These are phyloP conservation scores for Leucoraja erinaceus DNA, from an alignment of 2,113 vertebrate genomes.

Conservation along the genomic window DNA sequence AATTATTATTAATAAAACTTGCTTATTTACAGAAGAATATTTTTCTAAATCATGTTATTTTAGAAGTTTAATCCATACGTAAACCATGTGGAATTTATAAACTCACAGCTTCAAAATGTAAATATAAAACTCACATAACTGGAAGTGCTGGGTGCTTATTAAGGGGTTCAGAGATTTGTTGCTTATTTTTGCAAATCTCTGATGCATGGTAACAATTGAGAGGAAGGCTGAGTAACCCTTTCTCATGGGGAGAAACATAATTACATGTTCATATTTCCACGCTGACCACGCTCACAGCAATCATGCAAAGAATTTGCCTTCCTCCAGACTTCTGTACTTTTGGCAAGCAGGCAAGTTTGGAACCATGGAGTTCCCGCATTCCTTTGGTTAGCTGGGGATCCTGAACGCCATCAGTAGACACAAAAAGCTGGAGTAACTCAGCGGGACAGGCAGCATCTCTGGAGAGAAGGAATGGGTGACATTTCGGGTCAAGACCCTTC, in stretches of 20 bases:
- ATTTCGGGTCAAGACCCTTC: too few relatives aligned
- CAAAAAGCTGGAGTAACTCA: too few relatives aligned
- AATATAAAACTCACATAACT: background rate
- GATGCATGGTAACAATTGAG: background rate
- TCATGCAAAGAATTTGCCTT: background rate
- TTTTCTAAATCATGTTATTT: background rate
- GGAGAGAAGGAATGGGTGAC: too few relatives aligned
- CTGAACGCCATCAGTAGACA: background rate
- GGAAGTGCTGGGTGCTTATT: background rate
- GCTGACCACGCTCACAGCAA: background rate
- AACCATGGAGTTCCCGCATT: background rate
- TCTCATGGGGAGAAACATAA: background rate
- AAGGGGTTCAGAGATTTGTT: background rate
- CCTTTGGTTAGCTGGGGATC: background rate
- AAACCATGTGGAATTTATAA: background rate
- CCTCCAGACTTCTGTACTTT: background rate
- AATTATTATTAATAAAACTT: background rate
- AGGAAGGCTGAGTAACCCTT: background rate
- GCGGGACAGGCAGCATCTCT: too few relatives aligned
- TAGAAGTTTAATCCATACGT: background rate
- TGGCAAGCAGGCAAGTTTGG: background rate
- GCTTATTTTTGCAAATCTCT: background rate
- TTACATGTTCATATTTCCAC: background rate
- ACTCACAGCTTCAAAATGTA: background rate
- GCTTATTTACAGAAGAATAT: constrained; percentile 12